These are phyloP conservation scores for Momotus momota DNA, from an alignment of 2,797 vertebrate species.

Conservation along the genomic window DNA sequence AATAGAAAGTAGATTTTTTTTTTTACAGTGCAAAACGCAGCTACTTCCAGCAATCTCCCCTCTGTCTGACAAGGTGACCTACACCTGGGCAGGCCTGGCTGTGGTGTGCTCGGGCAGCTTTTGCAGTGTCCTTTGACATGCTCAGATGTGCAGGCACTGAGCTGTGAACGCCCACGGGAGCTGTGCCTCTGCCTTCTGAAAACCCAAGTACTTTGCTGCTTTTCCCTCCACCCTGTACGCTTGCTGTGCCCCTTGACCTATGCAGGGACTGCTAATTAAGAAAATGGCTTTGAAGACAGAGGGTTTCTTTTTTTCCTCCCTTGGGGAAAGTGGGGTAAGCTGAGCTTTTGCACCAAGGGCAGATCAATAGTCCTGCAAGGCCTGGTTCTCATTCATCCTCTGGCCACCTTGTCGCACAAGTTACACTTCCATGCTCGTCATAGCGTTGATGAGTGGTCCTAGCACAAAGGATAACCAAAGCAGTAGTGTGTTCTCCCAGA, in stretches of 20 bases:
- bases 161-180: neutral
- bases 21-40: neutral
- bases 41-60: neutral
- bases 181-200: neutral
- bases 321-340: neutral
- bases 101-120: neutral
- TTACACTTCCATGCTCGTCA: accelerated
- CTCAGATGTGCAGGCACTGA: neutral
- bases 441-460: accelerated
- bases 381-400: neutral
- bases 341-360: neutral
- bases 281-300: neutral
- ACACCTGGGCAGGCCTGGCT: neutral
- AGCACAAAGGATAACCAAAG: neutral
- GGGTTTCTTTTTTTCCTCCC: neutral
- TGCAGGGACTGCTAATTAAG: neutral
- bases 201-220: neutral
- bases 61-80: neutral
- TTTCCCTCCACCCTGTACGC: neutral
- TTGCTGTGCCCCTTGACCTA: neutral
- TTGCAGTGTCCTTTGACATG: neutral
- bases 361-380: neutral
- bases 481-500: neutral
- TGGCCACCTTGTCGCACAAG: neutral
- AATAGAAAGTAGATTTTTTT: neutral